Conservation (phyloP, 2,888 invertebrate species). For the Oscheius sp. region DNA sequence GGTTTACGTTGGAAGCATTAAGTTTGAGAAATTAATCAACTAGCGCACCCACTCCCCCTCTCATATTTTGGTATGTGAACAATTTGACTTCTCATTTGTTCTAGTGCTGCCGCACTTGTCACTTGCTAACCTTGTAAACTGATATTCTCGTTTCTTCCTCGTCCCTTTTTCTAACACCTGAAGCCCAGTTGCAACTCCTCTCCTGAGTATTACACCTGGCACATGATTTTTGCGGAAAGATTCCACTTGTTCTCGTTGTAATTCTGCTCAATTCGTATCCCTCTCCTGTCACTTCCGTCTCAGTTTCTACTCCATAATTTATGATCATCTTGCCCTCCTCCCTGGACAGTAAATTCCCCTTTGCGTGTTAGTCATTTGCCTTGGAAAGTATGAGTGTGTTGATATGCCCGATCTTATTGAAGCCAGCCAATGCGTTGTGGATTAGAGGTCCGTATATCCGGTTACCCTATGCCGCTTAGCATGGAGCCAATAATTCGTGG, state of each 20-base stretch:
- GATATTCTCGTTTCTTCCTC: no score
- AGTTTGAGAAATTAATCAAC: no score
- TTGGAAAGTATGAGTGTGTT: constrained; percentile 11
- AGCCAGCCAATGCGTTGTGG: constrained; percentile 34
- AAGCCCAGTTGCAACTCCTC: background rate
- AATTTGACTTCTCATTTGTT: no score
- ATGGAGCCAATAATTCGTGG: constrained; percentile 11
- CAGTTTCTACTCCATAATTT: background rate
- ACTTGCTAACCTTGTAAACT: no score
- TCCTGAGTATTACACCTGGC: constrained; percentile 16
- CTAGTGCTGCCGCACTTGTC: no score
- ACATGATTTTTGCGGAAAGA: constrained; percentile 17
- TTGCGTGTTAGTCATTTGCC: background rate
- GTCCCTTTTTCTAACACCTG: no score
- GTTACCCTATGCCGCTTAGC: constrained; percentile 36
- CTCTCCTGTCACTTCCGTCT: constrained; percentile 15
- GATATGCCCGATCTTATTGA: constrained; percentile 29
- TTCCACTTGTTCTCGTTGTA: constrained; percentile 22
- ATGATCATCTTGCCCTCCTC: background rate
- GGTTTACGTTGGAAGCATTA: no score
- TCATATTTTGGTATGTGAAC: no score
- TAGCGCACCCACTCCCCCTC: no score
- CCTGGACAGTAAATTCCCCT: no score
- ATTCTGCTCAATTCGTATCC: constrained; percentile 1
- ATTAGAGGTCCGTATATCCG: constrained; percentile 36